Evolutionary conservation across 2,797 vertebrate species (phyloP).

Genomic region (Tinamus major): DNA sequence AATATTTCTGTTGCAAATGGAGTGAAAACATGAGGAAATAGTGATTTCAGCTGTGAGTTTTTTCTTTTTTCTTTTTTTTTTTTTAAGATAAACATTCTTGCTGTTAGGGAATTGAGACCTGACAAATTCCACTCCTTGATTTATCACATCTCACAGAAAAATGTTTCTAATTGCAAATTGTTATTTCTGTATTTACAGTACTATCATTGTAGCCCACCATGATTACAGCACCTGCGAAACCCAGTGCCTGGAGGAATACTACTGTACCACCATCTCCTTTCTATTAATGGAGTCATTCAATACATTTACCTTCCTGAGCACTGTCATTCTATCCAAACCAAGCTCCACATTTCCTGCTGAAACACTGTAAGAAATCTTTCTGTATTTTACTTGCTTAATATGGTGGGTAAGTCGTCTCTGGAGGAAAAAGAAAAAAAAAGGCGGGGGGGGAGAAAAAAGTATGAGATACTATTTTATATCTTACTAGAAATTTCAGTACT

Average conservation of each 20-base stretch:
- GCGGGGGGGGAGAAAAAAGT: background rate
- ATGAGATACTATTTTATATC: background rate
- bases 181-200: conserved; percentile 52
- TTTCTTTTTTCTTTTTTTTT: background rate
- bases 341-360: conserved; percentile 18
- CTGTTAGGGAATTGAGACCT: conserved; percentile 24
- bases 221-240: conserved; percentile 58
- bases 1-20: conserved; percentile 9
- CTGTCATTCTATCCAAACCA: background rate
- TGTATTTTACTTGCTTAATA: background rate
- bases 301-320: conserved; percentile 25
- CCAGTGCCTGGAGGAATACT: conserved; percentile 41
- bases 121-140: conserved; percentile 57
- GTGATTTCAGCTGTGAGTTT: conserved; percentile 10
- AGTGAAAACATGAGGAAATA: conserved; percentile 46
- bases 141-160: conserved; percentile 66
- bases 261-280: conserved; percentile 7
- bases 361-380: conserved; percentile 1
- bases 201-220: conserved; percentile 31
- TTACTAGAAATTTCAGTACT: background rate
- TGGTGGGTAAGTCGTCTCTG: background rate
- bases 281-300: conserved; percentile 44
- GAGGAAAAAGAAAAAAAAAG: background rate
- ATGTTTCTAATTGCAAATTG: conserved; percentile 51
- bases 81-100: conserved; percentile 39